Conservation (phyloP, 2,797 vertebrate species). For the Rhabdomys pumilio region DNA sequence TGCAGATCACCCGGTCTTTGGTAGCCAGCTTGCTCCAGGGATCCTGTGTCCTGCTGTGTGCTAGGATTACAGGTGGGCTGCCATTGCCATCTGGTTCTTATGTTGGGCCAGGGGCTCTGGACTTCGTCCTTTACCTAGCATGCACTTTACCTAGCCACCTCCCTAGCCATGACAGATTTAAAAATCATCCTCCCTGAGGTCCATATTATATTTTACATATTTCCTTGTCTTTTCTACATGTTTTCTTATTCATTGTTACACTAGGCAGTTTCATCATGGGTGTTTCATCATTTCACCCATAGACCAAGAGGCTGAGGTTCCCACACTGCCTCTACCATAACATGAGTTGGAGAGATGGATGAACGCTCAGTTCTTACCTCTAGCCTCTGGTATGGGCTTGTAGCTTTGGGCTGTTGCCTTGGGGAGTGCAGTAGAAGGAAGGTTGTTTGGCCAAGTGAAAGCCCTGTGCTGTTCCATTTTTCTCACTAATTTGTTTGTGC, state of each 20-base stretch:
- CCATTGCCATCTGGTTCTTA: background rate
- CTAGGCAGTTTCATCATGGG: background rate
- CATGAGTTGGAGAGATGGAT: background rate
- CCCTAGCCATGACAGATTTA: background rate
- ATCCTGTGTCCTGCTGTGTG: background rate
- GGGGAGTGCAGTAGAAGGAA: background rate
- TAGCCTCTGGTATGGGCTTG: background rate
- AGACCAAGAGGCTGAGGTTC: background rate
- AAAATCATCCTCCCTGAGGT: background rate
- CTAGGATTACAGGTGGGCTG: background rate
- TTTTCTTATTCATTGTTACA: background rate
- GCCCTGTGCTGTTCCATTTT: background rate
- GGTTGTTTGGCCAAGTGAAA: background rate
- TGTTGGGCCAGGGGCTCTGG: background rate
- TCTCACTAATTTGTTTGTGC: background rate
- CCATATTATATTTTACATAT: background rate
- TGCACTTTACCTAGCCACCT: background rate
- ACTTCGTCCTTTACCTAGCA: background rate
- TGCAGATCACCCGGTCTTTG: background rate
- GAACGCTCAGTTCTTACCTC: background rate
- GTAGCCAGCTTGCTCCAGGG: background rate
- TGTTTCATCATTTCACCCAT: fast-evolving
- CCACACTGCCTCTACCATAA: fast-evolving
- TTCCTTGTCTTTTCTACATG: background rate
- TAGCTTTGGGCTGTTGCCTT: no score